Evolutionary conservation across 2,797 vertebrate genomes (phyloP), one percentile per base, ranked within the genome.

Genomic region (Corythornis leucogaster): DNA sequence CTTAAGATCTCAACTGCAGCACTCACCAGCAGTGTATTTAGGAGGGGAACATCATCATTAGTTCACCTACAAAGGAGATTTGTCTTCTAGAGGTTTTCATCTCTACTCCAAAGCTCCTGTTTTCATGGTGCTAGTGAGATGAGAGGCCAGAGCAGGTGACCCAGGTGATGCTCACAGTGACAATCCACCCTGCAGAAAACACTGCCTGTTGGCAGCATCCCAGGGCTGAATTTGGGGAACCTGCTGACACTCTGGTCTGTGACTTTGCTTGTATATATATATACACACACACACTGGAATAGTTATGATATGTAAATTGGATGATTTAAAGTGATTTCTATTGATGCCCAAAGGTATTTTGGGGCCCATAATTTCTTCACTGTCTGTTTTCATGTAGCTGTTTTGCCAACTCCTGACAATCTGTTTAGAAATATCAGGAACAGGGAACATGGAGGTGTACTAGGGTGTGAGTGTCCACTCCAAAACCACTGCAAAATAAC

Each of bases 281-380:
- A 62, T 69, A 63, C 7, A 33, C 33, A 33, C 33, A 33, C 33
- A 33, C 33, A 33, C 91, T 85, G 6, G 20, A 96, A 94, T 25
- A 94, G 78, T 89, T 89, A 82, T 4, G 87, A 53, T 80, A 87
- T 93, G 28, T 30, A 53, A 53, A 54, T 11, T n/a, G 28, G 83
- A 93, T 91, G 92, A 97, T 78, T 96, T 92, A 80, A 92, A 82
- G 88, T 83, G 87, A 68, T 92, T 59, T 79, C 84, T 93, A 16
- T 42, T 57, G 74, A 88, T 93, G 55, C 67, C 94, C 48, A 86
- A 82, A 96, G 78, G 58, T 75, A 93, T 93, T 97, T 87, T 81
- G 59, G 78, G 78, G 57, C 38, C 38, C 45, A 74, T 85, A 28
- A 45, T 90, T 93, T 94, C 53, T 51, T 79, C 77, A 33, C 46